phyloP scores from a whole-genome alignment of 2,888 invertebrate species.

The Pollenia angustigena region DNA sequence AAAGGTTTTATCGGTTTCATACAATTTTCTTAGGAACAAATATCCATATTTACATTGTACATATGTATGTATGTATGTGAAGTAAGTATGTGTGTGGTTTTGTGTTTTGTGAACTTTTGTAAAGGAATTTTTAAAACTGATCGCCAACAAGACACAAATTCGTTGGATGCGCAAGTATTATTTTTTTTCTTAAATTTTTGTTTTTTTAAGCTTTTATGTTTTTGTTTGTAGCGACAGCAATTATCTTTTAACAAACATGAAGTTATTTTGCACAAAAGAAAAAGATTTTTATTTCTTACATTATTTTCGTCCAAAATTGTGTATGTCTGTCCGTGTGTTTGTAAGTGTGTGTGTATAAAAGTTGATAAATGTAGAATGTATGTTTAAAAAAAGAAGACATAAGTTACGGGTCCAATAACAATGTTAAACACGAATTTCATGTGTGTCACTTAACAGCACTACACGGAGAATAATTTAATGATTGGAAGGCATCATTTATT shows the following conservation, averaged over 20 bases:
- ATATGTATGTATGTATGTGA: neutral
- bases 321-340: neutral
- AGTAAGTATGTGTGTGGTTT: neutral
- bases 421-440: conserved; percentile 71
- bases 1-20: conserved; percentile 33
- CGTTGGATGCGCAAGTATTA: conserved; percentile 49
- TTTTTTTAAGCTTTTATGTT: conserved; percentile 29
- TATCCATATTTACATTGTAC: neutral
- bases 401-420: conserved; percentile 61
- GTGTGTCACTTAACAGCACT: conserved; percentile 63
- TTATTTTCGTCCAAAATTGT: conserved; percentile 46
- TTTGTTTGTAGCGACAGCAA: conserved; percentile 69
- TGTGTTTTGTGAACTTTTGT: conserved; percentile 31
- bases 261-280: conserved; percentile 68
- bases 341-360: conserved; percentile 15
- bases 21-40: conserved; percentile 46
- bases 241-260: conserved; percentile 71
- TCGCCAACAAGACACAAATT: conserved; percentile 70
- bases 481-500: neutral
- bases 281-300: conserved; percentile 53
- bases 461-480: conserved; percentile 57
- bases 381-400: conserved; percentile 30
- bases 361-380: conserved; percentile 7
- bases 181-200: conserved; percentile 27
- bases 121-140: conserved; percentile 60